Percentiles rank a stretch among this genome's conserved stretches.
phyloP scores from a whole-genome alignment of 1,140 invertebrate genomes.

The Brachystomella parvula region DNA sequence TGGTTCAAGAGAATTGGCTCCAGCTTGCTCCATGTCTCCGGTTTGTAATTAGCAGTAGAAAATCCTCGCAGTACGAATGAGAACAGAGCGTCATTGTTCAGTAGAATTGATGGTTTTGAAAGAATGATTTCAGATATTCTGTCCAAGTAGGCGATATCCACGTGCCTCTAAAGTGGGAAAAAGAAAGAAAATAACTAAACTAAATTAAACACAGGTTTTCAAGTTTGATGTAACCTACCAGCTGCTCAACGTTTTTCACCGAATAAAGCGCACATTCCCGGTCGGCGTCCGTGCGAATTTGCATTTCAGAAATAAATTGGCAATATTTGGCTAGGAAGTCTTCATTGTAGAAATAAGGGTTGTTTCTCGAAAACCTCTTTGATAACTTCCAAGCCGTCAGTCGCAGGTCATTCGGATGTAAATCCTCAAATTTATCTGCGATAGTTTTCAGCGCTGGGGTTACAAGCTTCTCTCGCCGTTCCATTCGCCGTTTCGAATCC shows the following conservation, averaged over 20 bases:
- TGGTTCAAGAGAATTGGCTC: constrained; percentile 34
- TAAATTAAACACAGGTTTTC: constrained; percentile 15
- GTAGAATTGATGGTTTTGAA: constrained; percentile 39
- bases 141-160: constrained; percentile 49
- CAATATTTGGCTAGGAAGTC: constrained; percentile 46
- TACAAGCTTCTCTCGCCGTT: constrained; percentile 7
- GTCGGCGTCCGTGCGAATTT: constrained; percentile 45
- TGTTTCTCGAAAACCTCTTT: constrained; percentile 43
- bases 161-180: constrained; percentile 46
- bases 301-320: constrained; percentile 45
- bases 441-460: constrained; percentile 7
- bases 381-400: constrained; percentile 45
- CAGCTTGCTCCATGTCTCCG: constrained; percentile 49
- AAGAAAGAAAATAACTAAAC: constrained; percentile 21
- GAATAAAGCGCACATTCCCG: constrained; percentile 47
- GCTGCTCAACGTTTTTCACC: constrained; percentile 46
- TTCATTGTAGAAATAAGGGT: constrained; percentile 52
- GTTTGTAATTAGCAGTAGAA: constrained; percentile 52
- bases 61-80: constrained; percentile 44
- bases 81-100: constrained; percentile 40
- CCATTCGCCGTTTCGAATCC: constrained; percentile 4
- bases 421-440: constrained; percentile 34
- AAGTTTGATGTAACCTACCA: constrained; percentile 46
- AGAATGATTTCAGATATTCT: constrained; percentile 47
- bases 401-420: constrained; percentile 46